Base-by-base conservation (phyloP, 2,113 vertebrate genomes). In the Pangasianodon hypophthalmus region DNA sequence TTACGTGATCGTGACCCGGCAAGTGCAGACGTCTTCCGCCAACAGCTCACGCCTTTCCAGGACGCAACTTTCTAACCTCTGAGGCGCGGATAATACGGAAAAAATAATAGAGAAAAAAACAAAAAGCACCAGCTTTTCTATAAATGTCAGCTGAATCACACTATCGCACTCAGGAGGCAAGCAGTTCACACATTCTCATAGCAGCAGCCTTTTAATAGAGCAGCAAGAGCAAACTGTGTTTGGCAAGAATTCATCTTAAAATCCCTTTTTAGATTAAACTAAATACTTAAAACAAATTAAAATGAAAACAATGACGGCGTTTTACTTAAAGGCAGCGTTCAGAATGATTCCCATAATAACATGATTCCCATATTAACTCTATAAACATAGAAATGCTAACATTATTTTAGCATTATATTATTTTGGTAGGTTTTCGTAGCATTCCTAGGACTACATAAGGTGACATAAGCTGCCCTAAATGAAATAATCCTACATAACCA, bases 71-170 rank as follows among this genome's bases (percentile, higher is more conserved):
- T 64, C 86, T 91, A 92, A 90, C 50, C 88, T 90, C 67, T 81
- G 87, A 90, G 84, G 54, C 54, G 64, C 73, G 64, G 60, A 85
- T 91, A 52, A 52, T 37, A 37, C 37, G 4, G n/a, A 56, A 56
- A 3, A 1, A 54, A n/a, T 54, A n/a, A 29, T 79, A 75, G 19
- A 19, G 44, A 44, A 62, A 85, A 29, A 88, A 86, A 54, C 18
- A 67, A 88, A 92, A 52, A 93, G 86, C 91, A 93, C 92, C 91
- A 92, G 90, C 87, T 92, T 92, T 91, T 93, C 92, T 91, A 89
- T 90, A 92, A 93, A 94, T 90, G 91, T 93, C 93, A 93, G 24
- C 26, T 64, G 24, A 44, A 64, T 41, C 58, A 71, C 79, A 67
- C 84, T 18, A 26, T 77, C 24, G 46, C 56, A 67, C 54, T 85